A percentile compares a stretch with the other conserved stretches of the same genome.
phyloP scores from a whole-genome alignment of 2,113 vertebrate species.

The Nycticebus coucang region DNA sequence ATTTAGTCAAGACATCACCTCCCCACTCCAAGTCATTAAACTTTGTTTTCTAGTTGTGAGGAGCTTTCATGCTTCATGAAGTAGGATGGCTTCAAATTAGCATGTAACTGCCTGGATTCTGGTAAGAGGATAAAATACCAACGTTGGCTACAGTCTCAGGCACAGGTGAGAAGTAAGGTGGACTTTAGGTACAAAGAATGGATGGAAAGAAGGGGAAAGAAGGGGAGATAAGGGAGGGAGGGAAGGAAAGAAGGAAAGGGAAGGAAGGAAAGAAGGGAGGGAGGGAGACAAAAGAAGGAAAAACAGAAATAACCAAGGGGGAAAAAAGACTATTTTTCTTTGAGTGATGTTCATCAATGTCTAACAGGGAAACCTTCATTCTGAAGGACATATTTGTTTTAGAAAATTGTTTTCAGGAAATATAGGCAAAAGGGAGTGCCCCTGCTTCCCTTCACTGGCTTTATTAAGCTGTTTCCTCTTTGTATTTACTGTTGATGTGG shows the following conservation, averaged over 20 bases:
- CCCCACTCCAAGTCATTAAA: neutral
- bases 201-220: neutral
- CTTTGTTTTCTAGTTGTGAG: neutral
- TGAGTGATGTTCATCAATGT: neutral
- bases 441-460: neutral
- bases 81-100: neutral
- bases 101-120: neutral
- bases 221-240: neutral
- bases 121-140: neutral
- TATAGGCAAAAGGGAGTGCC: neutral
- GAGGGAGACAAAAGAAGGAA: neutral
- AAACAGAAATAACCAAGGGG: neutral
- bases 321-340: neutral
- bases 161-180: neutral
- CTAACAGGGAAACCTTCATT: neutral
- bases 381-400: neutral
- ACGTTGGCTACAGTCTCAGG: neutral
- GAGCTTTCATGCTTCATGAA: neutral
- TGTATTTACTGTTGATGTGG: neutral
- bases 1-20: neutral
- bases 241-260: fast-evolving
- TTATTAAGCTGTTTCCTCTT: neutral
- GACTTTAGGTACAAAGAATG: neutral
- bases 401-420: neutral
- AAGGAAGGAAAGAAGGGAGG: fast-evolving